Evolutionary conservation across 2,113 vertebrate genomes (phyloP).

Genomic region (Gulo gulo): DNA sequence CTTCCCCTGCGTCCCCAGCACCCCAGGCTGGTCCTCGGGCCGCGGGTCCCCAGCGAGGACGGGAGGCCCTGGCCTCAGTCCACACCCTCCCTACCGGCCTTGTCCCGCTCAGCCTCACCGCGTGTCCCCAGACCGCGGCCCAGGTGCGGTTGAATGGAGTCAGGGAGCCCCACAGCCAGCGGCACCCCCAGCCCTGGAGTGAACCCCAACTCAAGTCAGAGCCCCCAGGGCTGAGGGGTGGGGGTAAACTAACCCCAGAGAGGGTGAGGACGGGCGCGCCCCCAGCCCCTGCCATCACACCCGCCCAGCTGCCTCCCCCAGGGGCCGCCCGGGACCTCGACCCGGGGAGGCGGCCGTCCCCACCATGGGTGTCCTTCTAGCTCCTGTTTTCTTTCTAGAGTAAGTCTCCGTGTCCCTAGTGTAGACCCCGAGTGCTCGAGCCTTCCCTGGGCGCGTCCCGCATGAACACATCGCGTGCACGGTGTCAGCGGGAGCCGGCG

Average conservation of each 20-base stretch:
- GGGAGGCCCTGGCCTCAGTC: neutral
- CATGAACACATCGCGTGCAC: neutral
- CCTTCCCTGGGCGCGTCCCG: neutral
- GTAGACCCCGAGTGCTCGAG: constrained; percentile 48
- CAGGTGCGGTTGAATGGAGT: rapidly evolving
- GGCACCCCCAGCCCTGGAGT: neutral
- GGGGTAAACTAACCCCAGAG: neutral
- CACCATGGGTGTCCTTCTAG: neutral
- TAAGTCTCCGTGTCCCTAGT: neutral
- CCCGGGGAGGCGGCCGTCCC: rapidly evolving
- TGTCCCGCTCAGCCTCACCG: neutral
- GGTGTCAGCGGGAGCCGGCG: neutral
- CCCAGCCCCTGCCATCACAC: rapidly evolving
- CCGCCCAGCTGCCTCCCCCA: neutral
- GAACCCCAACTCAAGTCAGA: neutral
- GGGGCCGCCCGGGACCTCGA: neutral
- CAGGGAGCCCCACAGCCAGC: rapidly evolving
- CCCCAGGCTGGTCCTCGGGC: neutral
- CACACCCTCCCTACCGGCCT: neutral
- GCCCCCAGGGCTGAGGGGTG: rapidly evolving
- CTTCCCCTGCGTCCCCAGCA: neutral
- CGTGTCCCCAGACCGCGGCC: neutral
- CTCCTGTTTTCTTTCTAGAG: neutral
- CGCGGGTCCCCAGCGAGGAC: neutral
- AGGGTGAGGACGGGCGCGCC: too few relatives aligned